phyloP scores from a whole-genome alignment of 2,888 invertebrate genomes.

The Apodemia hepburni region DNA sequence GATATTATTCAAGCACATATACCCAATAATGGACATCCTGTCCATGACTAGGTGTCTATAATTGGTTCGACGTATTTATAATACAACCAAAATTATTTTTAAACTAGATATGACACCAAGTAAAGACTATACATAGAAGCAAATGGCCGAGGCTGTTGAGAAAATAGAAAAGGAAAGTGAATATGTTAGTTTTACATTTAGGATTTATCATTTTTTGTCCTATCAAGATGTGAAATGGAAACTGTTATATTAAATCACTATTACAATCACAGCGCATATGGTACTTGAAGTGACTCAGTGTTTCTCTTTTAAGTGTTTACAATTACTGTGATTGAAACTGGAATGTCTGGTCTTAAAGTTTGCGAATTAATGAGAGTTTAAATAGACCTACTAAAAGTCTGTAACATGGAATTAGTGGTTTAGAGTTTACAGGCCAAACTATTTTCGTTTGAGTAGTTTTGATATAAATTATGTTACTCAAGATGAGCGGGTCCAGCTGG shows the following conservation, averaged over 20 bases:
- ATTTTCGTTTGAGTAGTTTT: slow-evolving; percentile 23
- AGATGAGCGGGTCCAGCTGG: slow-evolving; percentile 48
- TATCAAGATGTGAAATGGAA: slow-evolving; percentile 32
- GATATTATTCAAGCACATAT: no score
- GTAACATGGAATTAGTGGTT: slow-evolving; percentile 42
- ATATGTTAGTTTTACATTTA: slow-evolving; percentile 17
- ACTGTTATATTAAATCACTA: slow-evolving; percentile 19
- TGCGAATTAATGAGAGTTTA: slow-evolving; percentile 41
- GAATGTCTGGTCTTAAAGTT: slow-evolving; percentile 49
- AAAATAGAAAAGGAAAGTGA: no score
- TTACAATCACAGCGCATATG: slow-evolving; percentile 37
- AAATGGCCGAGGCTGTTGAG: no score
- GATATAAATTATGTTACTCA: slow-evolving; percentile 40
- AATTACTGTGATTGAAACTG: slow-evolving; percentile 51
- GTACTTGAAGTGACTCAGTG: slow-evolving; percentile 65
- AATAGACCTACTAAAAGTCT: slow-evolving; percentile 47
- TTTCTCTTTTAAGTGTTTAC: slow-evolving; percentile 58
- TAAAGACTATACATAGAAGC: no score
- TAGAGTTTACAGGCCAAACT: slow-evolving; percentile 24
- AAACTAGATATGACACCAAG: no score
- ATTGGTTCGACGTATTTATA: no score
- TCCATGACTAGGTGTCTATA: no score
- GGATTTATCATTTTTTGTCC: slow-evolving; percentile 14
- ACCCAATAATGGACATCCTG: no score
- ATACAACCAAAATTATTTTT: no score